Conservation (phyloP, 2,888 invertebrate genomes). For the Tetranychus truncatus region DNA sequence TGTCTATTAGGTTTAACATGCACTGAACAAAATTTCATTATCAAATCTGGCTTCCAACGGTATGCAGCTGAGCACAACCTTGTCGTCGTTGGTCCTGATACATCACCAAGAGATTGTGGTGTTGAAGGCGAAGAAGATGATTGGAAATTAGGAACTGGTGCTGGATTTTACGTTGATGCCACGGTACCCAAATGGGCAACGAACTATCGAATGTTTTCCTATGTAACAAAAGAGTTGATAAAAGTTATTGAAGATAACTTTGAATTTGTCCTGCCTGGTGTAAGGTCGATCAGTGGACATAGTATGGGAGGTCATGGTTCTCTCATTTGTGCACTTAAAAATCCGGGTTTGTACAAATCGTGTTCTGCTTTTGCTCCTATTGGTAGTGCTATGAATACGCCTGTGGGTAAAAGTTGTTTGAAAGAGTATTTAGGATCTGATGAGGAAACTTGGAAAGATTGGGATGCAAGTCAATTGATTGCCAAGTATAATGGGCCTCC, state of each 20-base stretch:
- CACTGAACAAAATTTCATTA: conserved; percentile 77
- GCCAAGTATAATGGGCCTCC: conserved; percentile 64
- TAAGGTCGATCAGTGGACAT: conserved; percentile 37
- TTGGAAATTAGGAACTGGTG: conserved; percentile 86
- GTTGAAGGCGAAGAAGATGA: conserved; percentile 75
- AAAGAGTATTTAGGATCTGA: conserved; percentile 54
- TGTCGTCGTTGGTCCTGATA: conserved; percentile 80
- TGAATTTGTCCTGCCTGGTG: conserved; percentile 35
- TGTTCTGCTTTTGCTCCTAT: conserved; percentile 93
- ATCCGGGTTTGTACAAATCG: conserved; percentile 56
- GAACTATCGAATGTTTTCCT: conserved; percentile 86
- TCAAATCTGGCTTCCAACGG: conserved; percentile 83
- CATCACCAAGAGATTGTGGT: conserved; percentile 70
- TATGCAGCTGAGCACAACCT: conserved; percentile 68
- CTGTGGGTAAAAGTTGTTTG: conserved; percentile 60
- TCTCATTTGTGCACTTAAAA: conserved; percentile 65
- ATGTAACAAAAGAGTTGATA: conserved; percentile 69
- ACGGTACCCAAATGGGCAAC: conserved; percentile 69
- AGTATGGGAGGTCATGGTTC: conserved; percentile 99
- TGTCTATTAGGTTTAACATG: conserved; percentile 33
- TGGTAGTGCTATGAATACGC: conserved; percentile 47
- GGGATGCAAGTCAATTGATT: conserved; percentile 71
- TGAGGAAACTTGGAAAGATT: conserved; percentile 52
- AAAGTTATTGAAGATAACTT: conserved; percentile 56
- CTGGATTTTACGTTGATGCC: conserved; percentile 89